Conservation (phyloP, 2,888 invertebrate species). For the Tribolium freemani region DNA sequence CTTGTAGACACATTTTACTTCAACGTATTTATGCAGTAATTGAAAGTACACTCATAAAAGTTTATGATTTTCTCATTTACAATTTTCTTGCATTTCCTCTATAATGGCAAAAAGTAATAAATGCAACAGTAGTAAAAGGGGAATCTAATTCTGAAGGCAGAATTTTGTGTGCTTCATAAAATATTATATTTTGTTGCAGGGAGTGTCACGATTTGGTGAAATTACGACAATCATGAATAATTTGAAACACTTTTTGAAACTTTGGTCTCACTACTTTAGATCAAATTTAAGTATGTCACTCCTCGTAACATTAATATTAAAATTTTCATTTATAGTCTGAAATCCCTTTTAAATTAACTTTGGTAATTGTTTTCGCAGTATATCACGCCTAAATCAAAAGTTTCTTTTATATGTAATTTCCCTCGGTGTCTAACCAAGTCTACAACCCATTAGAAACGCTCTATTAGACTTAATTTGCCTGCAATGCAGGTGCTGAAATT, state of each 20-base stretch:
- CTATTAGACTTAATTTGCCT: conserved; percentile 41
- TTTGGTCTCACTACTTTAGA: too few relatives aligned
- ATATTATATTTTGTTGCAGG: not conserved
- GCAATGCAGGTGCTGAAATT: conserved; percentile 43
- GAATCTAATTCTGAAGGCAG: not conserved
- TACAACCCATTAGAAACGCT: conserved; percentile 12
- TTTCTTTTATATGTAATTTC: conserved; percentile 22
- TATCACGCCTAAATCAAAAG: conserved; percentile 2
- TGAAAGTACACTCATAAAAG: conserved; percentile 7
- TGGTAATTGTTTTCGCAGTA: not conserved
- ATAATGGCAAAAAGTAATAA: not conserved
- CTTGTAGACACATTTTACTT: not conserved
- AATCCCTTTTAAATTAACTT: conserved; percentile 4
- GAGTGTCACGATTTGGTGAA: not conserved
- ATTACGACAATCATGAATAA: not conserved
- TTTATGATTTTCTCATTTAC: conserved; percentile 9
- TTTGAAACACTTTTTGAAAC: not conserved
- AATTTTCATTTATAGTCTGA: conserved; percentile 16
- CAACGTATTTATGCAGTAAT: not conserved
- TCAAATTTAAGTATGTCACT: too few relatives aligned
- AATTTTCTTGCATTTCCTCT: conserved; percentile 9
- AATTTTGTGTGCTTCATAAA: not conserved
- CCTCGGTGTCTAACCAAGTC: conserved; percentile 7
- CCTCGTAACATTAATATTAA: too few relatives aligned
- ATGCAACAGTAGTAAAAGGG: not conserved